Evolutionary conservation across 2,113 vertebrate genomes (phyloP).

Genomic region (Myanophis thanlyinensis): DNA sequence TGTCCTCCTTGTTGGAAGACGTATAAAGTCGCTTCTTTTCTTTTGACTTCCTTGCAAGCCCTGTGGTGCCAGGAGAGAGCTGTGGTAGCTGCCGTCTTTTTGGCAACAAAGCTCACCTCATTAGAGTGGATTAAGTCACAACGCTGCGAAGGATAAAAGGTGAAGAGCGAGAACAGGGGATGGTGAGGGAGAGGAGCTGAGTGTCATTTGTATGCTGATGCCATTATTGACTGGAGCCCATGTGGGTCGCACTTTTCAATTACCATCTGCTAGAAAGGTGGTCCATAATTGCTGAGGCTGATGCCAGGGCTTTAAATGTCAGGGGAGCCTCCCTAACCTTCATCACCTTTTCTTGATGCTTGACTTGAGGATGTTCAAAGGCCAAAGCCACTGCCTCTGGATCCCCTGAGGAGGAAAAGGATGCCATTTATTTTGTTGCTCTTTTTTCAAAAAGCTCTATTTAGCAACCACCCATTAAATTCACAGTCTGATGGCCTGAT

Average conservation of each 20-base stretch:
- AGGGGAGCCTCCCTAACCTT: constrained; percentile 74
- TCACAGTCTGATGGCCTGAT: constrained; percentile 60
- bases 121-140: constrained; percentile 85
- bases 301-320: constrained; percentile 73
- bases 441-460: constrained; percentile 14
- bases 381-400: constrained; percentile 68
- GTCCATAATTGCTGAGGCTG: constrained; percentile 82
- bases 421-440: constrained; percentile 42
- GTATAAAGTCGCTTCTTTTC: constrained; percentile 60
- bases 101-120: constrained; percentile 74
- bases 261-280: constrained; percentile 80
- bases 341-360: constrained; percentile 74
- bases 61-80: constrained; percentile 58
- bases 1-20: constrained; percentile 67
- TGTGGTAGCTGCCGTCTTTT: constrained; percentile 57
- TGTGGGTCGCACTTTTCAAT: constrained; percentile 83
- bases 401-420: constrained; percentile 60
- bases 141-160: constrained; percentile 82
- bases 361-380: constrained; percentile 84
- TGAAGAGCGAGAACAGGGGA: constrained; percentile 67
- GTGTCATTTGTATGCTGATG: constrained; percentile 69
- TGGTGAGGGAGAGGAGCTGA: constrained; percentile 57
- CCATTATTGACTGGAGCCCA: constrained; percentile 83
- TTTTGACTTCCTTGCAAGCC: constrained; percentile 51
- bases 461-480: constrained; percentile 44